Conservation (phyloP, 2,113 vertebrate species). For the Xiphias gladius region DNA sequence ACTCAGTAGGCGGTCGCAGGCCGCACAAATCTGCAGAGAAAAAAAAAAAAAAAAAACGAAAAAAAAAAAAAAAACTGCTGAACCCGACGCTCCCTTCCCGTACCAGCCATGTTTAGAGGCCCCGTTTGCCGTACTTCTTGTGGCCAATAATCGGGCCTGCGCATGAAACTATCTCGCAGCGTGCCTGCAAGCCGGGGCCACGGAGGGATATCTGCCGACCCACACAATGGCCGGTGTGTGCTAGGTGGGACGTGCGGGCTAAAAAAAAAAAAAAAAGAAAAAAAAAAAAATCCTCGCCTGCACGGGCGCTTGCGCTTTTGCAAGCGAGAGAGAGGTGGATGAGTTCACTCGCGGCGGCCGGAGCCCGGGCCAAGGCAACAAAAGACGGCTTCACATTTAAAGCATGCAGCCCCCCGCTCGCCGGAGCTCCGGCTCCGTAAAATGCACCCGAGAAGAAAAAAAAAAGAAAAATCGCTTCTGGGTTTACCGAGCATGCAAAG, state of each 20-base stretch:
- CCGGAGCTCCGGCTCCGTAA: conserved; percentile 39
- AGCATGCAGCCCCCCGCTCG: conserved; percentile 51
- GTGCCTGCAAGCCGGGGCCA: conserved; percentile 58
- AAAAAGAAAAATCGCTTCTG: too few relatives aligned
- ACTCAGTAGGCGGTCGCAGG: conserved; percentile 26
- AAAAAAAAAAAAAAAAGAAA: too few relatives aligned
- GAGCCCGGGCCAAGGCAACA: conserved; percentile 60
- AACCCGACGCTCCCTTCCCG: conserved; percentile 35
- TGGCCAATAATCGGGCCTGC: conserved; percentile 53
- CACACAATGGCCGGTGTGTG: conserved; percentile 61
- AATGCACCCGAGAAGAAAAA: conserved; percentile 25
- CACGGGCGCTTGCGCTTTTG: conserved; percentile 3
- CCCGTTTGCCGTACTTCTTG: conserved; percentile 38
- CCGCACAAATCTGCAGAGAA: conserved; percentile 42
- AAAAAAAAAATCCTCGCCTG: not conserved
- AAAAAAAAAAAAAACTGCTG: not conserved
- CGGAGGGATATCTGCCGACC: conserved; percentile 24
- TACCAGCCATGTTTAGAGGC: conserved; percentile 42
- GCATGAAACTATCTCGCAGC: conserved; percentile 43
- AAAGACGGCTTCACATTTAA: conserved; percentile 61
- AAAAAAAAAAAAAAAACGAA: too few relatives aligned
- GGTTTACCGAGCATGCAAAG: conserved; percentile 48
- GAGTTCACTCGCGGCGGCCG: conserved; percentile 18
- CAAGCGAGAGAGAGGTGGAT: conserved; percentile 2
- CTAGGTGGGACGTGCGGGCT: conserved; percentile 27